These are phyloP conservation scores for Cinclus mexicanus DNA, from an alignment of 2,113 vertebrate species.

Conservation along the genomic window DNA sequence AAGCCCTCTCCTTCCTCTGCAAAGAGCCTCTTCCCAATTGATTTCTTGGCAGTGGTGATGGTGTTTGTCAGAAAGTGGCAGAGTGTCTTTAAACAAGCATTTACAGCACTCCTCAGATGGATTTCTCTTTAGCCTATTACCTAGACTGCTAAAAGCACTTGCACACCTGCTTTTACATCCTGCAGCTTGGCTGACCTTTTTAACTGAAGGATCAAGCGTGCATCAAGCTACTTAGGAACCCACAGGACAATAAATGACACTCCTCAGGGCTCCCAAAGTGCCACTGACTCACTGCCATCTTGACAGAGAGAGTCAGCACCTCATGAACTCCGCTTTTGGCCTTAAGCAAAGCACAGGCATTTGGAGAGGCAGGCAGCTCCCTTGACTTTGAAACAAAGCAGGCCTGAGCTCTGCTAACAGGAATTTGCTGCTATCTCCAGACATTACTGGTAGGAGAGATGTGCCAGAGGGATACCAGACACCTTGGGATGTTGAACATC, in stretches of 20 bases:
- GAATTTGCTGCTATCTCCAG: not conserved
- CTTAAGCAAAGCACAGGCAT: not conserved
- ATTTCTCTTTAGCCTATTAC: not conserved
- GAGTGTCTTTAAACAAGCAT: not conserved
- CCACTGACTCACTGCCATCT: not conserved
- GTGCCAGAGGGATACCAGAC: not conserved
- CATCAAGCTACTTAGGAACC: not conserved
- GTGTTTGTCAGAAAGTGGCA: not conserved
- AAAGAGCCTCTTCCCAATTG: not conserved
- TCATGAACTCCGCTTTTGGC: not conserved
- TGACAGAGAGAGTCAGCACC: not conserved
- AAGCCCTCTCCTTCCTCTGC: not conserved
- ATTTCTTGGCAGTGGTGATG: not conserved
- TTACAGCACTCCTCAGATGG: not conserved
- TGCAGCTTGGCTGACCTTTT: not conserved
- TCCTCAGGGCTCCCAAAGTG: not conserved
- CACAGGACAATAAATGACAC: not conserved
- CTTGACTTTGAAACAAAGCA: not conserved
- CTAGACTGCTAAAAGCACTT: not conserved
- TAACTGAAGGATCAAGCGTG: not conserved
- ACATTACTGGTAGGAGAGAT: not conserved
- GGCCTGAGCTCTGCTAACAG: not conserved
- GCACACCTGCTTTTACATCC: not conserved
- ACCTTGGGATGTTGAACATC: not conserved
- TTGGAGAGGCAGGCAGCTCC: not conserved